These are phyloP conservation scores for Nineta flava DNA, from an alignment of 2,888 invertebrate genomes.

Conservation along the genomic window DNA sequence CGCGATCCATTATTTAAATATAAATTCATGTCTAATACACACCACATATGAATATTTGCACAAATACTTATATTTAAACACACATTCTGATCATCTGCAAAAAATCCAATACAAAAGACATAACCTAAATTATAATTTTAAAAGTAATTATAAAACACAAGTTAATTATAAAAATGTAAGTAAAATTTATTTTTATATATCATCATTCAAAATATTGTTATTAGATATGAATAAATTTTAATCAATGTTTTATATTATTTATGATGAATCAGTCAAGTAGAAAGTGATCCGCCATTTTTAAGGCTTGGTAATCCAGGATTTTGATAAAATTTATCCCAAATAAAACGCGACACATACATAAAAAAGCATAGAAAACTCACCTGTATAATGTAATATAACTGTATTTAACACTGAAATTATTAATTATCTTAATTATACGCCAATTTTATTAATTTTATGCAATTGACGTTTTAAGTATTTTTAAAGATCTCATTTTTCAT, in stretches of 20 bases:
- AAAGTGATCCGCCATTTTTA: background rate
- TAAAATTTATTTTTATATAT: background rate
- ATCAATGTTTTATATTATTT: background rate
- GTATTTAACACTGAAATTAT: background rate
- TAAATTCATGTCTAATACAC: background rate
- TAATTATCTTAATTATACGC: background rate
- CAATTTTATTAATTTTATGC: background rate
- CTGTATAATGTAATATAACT: background rate
- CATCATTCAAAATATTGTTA: background rate
- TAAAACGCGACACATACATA: background rate
- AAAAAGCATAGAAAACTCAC: background rate
- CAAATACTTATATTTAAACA: background rate
- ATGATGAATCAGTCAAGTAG: background rate
- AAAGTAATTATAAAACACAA: background rate
- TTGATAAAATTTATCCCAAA: background rate
- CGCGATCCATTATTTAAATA: conserved; percentile 5
- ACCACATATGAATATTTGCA: background rate
- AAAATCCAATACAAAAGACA: background rate
- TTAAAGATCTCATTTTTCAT: background rate
- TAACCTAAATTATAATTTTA: background rate
- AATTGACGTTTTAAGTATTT: background rate
- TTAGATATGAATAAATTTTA: background rate
- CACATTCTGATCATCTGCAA: background rate
- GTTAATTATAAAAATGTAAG: background rate
- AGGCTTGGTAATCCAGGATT: background rate